Percentiles rank a stretch among this genome's conserved stretches.
phyloP scores from a whole-genome alignment of 1,140 invertebrate genomes.

The Lepidostoma basale region DNA sequence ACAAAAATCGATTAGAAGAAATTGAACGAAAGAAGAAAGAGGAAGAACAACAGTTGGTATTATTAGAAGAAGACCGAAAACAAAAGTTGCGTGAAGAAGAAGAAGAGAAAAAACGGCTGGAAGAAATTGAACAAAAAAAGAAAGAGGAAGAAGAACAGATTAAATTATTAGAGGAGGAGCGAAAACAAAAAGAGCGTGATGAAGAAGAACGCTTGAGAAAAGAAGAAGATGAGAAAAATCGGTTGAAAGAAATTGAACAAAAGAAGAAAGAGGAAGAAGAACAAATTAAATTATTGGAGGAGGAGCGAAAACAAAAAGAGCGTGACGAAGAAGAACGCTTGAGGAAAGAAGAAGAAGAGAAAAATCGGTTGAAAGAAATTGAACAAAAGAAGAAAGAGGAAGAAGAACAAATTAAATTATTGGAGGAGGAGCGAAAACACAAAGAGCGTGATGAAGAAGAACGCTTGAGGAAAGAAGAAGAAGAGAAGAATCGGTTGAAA shows the following conservation, averaged over 20 bases:
- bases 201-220: slow-evolving; percentile 24
- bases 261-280: slow-evolving; percentile 30
- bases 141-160: slow-evolving; percentile 22
- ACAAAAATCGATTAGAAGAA: too few relatives aligned
- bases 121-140: slow-evolving; percentile 5
- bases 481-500: too few relatives aligned
- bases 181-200: slow-evolving; percentile 3
- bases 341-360: slow-evolving; percentile 2
- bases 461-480: slow-evolving; percentile 31
- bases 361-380: too few relatives aligned
- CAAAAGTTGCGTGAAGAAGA: background rate
- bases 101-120: slow-evolving; percentile 29
- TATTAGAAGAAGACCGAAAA: slow-evolving; percentile 24
- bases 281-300: too few relatives aligned
- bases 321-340: slow-evolving; percentile 28
- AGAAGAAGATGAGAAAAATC: slow-evolving; percentile 15
- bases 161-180: slow-evolving; percentile 10
- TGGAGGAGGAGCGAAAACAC: background rate
- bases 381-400: too few relatives aligned
- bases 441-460: slow-evolving; percentile 30
- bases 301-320: slow-evolving; percentile 29
- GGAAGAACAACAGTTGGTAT: slow-evolving; percentile 28
- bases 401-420: too few relatives aligned
- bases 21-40: background rate
- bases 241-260: background rate